Conservation (phyloP, 2,888 invertebrate species). For the Bugulina stolonifera region DNA sequence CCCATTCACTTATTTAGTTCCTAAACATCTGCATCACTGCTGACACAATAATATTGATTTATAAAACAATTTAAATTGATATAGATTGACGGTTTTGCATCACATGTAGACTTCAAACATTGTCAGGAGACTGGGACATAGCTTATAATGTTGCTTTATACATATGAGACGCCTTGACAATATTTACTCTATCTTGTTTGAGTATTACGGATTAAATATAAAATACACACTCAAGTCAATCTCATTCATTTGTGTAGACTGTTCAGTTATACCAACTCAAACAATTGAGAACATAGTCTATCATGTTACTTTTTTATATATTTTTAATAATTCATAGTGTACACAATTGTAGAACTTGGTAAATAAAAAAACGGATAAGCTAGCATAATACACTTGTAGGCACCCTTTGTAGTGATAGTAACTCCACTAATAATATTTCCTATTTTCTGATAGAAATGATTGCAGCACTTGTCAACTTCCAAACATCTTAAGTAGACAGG, state of each 20-base stretch:
- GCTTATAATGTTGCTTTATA: constrained; percentile 15
- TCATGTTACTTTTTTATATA: constrained; percentile 8
- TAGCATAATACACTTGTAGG: not conserved
- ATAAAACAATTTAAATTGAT: no score
- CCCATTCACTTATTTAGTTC: no score
- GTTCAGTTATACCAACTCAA: not conserved
- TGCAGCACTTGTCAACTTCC: not conserved
- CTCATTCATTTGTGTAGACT: not conserved
- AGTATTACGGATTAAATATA: constrained; percentile 22
- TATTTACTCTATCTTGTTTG: constrained; percentile 15
- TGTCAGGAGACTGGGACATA: no score
- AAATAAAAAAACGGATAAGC: not conserved
- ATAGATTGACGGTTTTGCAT: no score
- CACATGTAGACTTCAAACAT: no score
- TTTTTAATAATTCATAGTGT: constrained; percentile 20
- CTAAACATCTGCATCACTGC: no score
- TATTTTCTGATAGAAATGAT: not conserved
- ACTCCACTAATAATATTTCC: not conserved
- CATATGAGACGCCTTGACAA: not conserved
- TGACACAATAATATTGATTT: no score
- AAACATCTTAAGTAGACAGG: no score
- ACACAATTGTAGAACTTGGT: not conserved
- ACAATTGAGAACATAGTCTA: not conserved
- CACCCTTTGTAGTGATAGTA: constrained; percentile 9
- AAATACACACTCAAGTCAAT: not conserved